Conservation (phyloP, 2,113 vertebrate genomes). For the Brachypteracias leptosomus region DNA sequence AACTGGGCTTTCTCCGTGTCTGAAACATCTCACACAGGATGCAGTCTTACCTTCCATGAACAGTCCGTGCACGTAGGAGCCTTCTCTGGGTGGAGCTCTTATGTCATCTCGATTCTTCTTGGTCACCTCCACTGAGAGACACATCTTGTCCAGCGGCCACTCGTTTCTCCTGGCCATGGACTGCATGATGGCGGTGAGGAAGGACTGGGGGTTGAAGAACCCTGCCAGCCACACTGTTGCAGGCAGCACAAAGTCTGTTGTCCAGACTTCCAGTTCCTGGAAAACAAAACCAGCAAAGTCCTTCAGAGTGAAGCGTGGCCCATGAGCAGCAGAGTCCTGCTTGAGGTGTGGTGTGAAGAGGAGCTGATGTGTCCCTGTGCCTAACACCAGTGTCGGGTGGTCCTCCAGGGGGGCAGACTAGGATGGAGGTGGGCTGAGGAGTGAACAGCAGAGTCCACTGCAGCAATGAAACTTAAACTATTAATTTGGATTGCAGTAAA, state of each 20-base stretch:
- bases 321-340: not conserved
- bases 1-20: not conserved
- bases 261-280: conserved; percentile 80
- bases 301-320: not conserved
- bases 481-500: not conserved
- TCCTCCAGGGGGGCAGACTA: not conserved
- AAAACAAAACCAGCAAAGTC: not conserved
- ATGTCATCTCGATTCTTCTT: conserved; percentile 75
- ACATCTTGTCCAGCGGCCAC: conserved; percentile 82
- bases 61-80: conserved; percentile 71
- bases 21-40: not conserved
- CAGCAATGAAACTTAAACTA: not conserved
- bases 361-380: not conserved
- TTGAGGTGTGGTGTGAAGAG: not conserved
- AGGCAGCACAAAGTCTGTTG: conserved; percentile 75
- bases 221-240: conserved; percentile 76
- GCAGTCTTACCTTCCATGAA: conserved; percentile 77
- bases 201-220: conserved; percentile 82
- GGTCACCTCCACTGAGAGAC: conserved; percentile 77
- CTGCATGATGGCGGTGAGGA: conserved; percentile 81
- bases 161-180: conserved; percentile 78
- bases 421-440: not conserved
- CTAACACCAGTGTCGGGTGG: not conserved
- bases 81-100: conserved; percentile 75
- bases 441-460: not conserved